Conservation (phyloP, 2,797 vertebrate species). For the Microctenopoma lineatum region DNA sequence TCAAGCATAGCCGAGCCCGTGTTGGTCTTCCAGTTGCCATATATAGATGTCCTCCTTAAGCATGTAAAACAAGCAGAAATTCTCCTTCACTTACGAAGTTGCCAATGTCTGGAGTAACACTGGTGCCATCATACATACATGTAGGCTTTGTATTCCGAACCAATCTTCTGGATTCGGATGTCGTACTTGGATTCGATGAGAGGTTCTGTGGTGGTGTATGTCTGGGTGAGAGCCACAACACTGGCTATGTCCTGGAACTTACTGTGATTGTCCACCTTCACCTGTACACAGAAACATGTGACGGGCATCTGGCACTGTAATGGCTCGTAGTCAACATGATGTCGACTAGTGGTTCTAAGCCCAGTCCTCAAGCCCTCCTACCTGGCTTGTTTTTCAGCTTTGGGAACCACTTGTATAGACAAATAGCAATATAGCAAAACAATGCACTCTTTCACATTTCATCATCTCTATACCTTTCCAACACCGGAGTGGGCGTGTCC, state of each 20-base stretch:
- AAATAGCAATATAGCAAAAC: too few relatives aligned
- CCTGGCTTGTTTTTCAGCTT: too few relatives aligned
- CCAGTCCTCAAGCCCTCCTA: too few relatives aligned
- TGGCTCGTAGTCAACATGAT: neutral
- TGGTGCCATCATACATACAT: slow-evolving; percentile 84
- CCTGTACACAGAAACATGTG: slow-evolving; percentile 75
- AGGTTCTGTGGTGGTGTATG: slow-evolving; percentile 96
- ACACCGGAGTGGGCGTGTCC: slow-evolving; percentile 97
- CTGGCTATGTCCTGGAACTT: slow-evolving; percentile 99
- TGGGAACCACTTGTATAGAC: too few relatives aligned
- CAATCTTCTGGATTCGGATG: slow-evolving; percentile 99
- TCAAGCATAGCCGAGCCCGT: slow-evolving; percentile 97
- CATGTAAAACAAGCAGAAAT: slow-evolving; percentile 4
- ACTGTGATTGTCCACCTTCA: slow-evolving; percentile 97
- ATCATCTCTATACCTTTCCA: slow-evolving; percentile 90
- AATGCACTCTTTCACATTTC: neutral
- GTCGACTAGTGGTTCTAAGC: neutral
- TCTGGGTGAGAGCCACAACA: slow-evolving; percentile 97
- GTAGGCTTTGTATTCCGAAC: slow-evolving; percentile 97
- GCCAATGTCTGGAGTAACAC: neutral
- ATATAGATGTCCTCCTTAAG: slow-evolving; percentile 96
- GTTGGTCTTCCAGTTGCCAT: slow-evolving; percentile 98
- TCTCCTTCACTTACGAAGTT: neutral
- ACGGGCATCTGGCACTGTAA: neutral
- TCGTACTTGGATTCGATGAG: slow-evolving; percentile 98